phyloP scores from a whole-genome alignment of 1,140 invertebrate species.

The Drosophila sp. region DNA sequence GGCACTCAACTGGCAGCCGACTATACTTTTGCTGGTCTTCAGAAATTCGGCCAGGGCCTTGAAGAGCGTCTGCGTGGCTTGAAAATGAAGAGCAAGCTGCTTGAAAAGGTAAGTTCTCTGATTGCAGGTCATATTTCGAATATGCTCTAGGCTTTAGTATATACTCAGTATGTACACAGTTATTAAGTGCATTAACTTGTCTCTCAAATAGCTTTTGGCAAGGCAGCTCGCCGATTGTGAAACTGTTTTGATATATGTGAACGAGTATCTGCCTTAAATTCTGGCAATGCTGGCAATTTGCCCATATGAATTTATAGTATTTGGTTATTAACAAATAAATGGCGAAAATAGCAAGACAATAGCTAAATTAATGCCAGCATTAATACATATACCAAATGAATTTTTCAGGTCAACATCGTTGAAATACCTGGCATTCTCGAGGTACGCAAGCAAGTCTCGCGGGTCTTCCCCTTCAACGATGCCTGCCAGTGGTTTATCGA shows the following conservation, averaged over 20 bases:
- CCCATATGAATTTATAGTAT: conserved; percentile 70
- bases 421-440: conserved; percentile 98
- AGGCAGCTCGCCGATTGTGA: conserved; percentile 65
- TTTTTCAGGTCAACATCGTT: conserved; percentile 94
- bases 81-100: conserved; percentile 91
- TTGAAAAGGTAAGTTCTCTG: conserved; percentile 91
- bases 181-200: conserved; percentile 69
- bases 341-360: conserved; percentile 57
- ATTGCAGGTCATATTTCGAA: conserved; percentile 1
- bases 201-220: conserved; percentile 66
- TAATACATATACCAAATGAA: conserved; percentile 26
- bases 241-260: conserved; percentile 56
- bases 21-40: conserved; percentile 95
- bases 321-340: conserved; percentile 77
- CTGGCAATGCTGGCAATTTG: conserved; percentile 57
- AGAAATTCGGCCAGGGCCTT: conserved; percentile 97
- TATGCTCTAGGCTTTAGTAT: background rate
- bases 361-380: conserved; percentile 58
- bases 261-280: conserved; percentile 27
- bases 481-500: conserved; percentile 98
- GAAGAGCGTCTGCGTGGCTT: conserved; percentile 94
- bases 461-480: conserved; percentile 97
- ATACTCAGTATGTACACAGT: conserved; percentile 12
- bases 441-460: conserved; percentile 95
- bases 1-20: conserved; percentile 96